These are phyloP conservation scores for Drosophila eugracilis DNA, from an alignment of 1,140 invertebrate species.

Conservation along the genomic window DNA sequence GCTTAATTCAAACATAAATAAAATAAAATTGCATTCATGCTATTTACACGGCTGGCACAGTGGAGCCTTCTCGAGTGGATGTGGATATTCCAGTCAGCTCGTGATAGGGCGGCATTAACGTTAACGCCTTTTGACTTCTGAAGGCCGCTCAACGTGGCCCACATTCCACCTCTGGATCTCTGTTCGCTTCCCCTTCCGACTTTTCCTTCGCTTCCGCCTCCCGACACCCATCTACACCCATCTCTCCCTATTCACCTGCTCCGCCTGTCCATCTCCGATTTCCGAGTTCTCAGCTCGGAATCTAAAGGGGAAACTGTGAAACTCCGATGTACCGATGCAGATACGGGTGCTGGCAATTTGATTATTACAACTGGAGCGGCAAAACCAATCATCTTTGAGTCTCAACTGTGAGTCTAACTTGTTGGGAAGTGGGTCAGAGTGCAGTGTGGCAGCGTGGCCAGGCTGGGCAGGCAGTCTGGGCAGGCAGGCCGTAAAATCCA, in stretches of 20 bases:
- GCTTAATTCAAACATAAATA: slow-evolving; percentile 63
- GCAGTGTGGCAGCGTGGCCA: slow-evolving; percentile 1
- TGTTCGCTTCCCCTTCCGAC: slow-evolving; percentile 6
- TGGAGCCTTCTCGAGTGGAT: slow-evolving; percentile 14
- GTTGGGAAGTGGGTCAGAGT: slow-evolving; percentile 37
- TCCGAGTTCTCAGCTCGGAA: slow-evolving; percentile 1
- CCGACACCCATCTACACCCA: neutral
- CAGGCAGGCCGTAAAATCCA: slow-evolving; percentile 17
- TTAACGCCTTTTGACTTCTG: slow-evolving; percentile 69
- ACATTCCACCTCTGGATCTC: slow-evolving; percentile 30
- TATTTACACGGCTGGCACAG: slow-evolving; percentile 43
- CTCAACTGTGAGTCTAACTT: slow-evolving; percentile 27
- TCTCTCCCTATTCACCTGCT: neutral
- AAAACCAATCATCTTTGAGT: slow-evolving; percentile 59
- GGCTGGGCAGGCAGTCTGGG: too few relatives aligned
- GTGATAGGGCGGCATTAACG: slow-evolving; percentile 28
- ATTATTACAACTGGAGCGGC: slow-evolving; percentile 64
- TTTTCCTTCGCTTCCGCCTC: neutral
- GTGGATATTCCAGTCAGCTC: slow-evolving; percentile 8
- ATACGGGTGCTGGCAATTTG: slow-evolving; percentile 54
- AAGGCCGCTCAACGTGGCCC: slow-evolving; percentile 49
- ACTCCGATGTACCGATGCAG: slow-evolving; percentile 19
- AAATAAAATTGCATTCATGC: slow-evolving; percentile 49
- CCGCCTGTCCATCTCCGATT: slow-evolving; percentile 6
- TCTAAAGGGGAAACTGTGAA: slow-evolving; percentile 1